Evolutionary conservation across 2,113 vertebrate genomes (phyloP).

Genomic region (Oriolus oriolus): DNA sequence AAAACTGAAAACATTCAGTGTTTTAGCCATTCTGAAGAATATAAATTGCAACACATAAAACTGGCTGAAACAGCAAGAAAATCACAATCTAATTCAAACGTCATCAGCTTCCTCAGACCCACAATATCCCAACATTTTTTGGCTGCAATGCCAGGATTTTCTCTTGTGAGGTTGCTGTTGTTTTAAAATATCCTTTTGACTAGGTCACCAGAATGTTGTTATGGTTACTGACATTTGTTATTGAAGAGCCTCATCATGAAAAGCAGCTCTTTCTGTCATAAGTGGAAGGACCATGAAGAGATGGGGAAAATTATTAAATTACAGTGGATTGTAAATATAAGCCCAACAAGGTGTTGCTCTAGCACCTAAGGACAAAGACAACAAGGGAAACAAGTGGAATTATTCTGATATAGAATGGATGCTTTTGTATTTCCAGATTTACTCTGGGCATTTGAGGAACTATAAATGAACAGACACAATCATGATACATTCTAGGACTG

Average conservation of each 20-base stretch:
- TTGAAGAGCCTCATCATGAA: not conserved
- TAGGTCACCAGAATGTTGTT: not conserved
- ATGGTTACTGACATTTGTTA: not conserved
- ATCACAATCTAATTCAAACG: not conserved
- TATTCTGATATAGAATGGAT: not conserved
- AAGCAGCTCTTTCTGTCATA: not conserved
- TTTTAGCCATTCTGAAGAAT: not conserved
- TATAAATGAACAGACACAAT: not conserved
- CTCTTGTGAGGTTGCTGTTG: not conserved
- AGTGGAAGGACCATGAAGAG: not conserved
- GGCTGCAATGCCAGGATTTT: not conserved
- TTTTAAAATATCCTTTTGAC: not conserved
- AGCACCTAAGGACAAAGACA: not conserved
- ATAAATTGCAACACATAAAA: not conserved
- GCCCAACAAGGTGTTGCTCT: not conserved
- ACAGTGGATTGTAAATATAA: not conserved
- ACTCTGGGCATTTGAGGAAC: not conserved
- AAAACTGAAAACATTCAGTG: not conserved
- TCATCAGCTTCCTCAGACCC: not conserved
- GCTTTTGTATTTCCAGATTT: not conserved
- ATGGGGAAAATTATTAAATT: not conserved
- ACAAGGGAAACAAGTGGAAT: not conserved
- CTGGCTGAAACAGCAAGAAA: not conserved
- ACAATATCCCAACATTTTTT: not conserved
- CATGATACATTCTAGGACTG: not conserved